phyloP scores from a whole-genome alignment of 2,113 vertebrate genomes.

The Oophaga pumilio region DNA sequence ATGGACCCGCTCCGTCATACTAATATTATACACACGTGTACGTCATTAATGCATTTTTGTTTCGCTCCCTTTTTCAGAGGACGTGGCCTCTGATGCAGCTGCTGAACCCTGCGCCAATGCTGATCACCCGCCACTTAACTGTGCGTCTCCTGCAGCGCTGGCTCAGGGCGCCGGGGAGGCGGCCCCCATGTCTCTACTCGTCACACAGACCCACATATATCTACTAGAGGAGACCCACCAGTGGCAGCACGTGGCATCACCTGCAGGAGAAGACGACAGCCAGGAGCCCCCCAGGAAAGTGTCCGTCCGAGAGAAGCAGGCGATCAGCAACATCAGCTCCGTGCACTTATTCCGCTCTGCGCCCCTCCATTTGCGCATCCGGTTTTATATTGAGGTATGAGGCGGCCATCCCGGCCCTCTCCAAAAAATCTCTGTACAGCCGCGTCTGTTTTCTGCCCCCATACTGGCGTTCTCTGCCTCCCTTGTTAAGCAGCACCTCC shows the following conservation, averaged over 20 bases:
- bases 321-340: constrained; percentile 74
- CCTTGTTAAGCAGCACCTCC: neutral
- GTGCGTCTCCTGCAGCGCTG: neutral
- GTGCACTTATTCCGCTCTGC: constrained; percentile 79
- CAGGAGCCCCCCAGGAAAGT: constrained; percentile 53
- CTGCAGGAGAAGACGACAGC: constrained; percentile 47
- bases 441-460: no score
- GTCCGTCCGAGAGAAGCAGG: constrained; percentile 68
- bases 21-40: neutral
- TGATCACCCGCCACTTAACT: neutral
- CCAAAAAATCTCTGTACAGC: neutral
- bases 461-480: neutral
- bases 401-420: neutral
- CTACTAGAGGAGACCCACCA: constrained; percentile 75
- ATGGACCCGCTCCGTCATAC: neutral
- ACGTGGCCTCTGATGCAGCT: neutral
- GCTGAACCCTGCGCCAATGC: neutral
- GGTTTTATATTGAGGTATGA: constrained; percentile 90
- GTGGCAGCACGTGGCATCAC: constrained; percentile 62
- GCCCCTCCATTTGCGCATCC: constrained; percentile 77
- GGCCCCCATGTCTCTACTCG: constrained; percentile 73
- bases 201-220: constrained; percentile 73
- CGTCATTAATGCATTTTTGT: neutral
- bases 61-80: neutral
- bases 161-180: constrained; percentile 63